Base-by-base conservation (phyloP, 2,113 vertebrate species). In the Cyprinus carpio region DNA sequence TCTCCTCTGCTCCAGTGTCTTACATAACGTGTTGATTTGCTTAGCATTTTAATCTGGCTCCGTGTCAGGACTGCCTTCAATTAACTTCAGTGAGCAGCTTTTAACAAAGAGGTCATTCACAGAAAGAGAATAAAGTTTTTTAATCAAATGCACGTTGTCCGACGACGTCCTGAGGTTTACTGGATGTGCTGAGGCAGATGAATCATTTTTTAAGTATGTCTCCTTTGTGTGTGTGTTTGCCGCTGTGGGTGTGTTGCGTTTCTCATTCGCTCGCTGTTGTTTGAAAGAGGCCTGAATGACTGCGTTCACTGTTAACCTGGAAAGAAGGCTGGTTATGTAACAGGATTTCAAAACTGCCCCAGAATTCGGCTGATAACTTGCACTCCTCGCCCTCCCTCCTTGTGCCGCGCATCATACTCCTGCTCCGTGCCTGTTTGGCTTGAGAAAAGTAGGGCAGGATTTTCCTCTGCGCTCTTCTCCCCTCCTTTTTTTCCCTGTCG, bases 361-460 rank as follows among this genome's bases (percentile, higher is more conserved):
- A 90, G 87, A 92, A 92, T 90, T 86, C 56, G 8, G 67, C 82
- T 69, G 89, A 87, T n/a, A 92, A 46, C 43, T 46, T 46, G 43
- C 18, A 87, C n/a, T 87, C 75, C 81, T 49, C 60, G 27, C 54
- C 81, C 84, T 75, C 86, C 6, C 87, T 81, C 84, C 15, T n/a
- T 69, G 65, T 34, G 29, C 2, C 7, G 29, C 91, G 83, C 85
- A 84, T 85, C 91, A 90, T 90, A 86, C 72, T n/a, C n/a, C 90
- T 87, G 25, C 86, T 91, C 86, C 89, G 86, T 94, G 91, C 90
- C 79, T 60, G 82, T 91, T 90, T 93, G 92, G 92, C 92, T 88
- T 23, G 12, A 75, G 90, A 81, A 71, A 93, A 92, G 88, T 92
- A 92, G 93, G 91, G 79, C 92, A 94, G 93, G 93, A 92, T 92